Evolutionary conservation across 2,888 invertebrate genomes (phyloP).

Genomic region (Drosophila maculinotata): DNA sequence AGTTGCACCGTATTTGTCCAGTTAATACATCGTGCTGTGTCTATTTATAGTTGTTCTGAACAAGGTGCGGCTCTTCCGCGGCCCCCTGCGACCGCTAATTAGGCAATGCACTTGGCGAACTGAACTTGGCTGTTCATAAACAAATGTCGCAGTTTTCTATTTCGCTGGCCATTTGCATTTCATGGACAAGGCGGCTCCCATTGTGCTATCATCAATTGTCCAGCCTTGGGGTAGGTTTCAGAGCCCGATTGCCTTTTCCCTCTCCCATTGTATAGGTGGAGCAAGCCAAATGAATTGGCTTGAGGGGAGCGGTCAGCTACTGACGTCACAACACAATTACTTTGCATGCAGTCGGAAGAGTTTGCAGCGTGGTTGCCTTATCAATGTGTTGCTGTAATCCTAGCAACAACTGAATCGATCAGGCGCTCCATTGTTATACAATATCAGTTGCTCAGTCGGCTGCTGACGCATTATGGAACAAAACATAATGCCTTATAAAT

Average conservation of each 20-base stretch:
- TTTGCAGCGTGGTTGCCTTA: constrained; percentile 42
- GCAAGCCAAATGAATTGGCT: constrained; percentile 2
- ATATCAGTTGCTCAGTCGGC: constrained; percentile 37
- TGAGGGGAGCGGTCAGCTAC: background rate
- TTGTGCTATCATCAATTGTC: constrained; percentile 23
- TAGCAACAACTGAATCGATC: constrained; percentile 37
- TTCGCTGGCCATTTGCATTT: constrained; percentile 56
- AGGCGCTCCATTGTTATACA: constrained; percentile 48
- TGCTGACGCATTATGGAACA: constrained; percentile 47
- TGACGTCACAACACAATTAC: constrained; percentile 24
- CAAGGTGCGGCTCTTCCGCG: constrained; percentile 41
- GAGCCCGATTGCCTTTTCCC: background rate
- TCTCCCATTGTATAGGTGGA: constrained; percentile 24
- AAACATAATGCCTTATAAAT: constrained; percentile 49
- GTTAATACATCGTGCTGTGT: constrained; percentile 40
- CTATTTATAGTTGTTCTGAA: constrained; percentile 51
- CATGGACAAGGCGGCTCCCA: background rate
- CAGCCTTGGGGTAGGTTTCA: constrained; percentile 24
- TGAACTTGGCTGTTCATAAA: constrained; percentile 62
- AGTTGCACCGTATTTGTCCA: constrained; percentile 35
- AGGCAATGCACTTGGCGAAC: constrained; percentile 39
- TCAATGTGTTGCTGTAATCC: constrained; percentile 51
- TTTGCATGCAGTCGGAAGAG: constrained; percentile 35
- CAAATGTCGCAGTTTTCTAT: constrained; percentile 43
- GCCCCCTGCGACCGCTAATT: constrained; percentile 50